These are phyloP conservation scores for Antheraea assamensis DNA, from an alignment of 2,888 invertebrate species.

Conservation along the genomic window DNA sequence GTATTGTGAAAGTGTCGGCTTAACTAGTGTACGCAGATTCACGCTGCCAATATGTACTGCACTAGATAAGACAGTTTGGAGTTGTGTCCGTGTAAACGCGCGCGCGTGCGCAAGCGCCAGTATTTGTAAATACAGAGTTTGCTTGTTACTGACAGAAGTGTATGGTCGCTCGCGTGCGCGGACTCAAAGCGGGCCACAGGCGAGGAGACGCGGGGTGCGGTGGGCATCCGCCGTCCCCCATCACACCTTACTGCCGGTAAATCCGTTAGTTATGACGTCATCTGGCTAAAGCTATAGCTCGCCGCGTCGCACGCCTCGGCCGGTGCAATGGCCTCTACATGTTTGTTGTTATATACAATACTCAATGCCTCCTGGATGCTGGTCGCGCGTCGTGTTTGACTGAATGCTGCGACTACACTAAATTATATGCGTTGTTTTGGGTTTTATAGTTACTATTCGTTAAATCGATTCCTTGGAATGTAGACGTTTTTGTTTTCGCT, in stretches of 20 bases:
- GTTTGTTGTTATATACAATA: no score
- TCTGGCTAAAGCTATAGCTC: not conserved
- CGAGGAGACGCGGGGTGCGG: not conserved
- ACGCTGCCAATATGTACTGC: not conserved
- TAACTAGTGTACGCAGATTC: not conserved
- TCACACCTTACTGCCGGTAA: no score
- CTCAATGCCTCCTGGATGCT: no score
- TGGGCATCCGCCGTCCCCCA: constrained; percentile 8
- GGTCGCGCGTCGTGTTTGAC: no score
- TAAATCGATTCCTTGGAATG: no score
- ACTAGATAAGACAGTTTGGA: not conserved
- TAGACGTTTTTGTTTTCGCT: no score
- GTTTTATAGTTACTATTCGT: no score
- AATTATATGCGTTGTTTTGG: no score
- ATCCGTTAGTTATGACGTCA: not conserved
- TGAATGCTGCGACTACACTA: no score
- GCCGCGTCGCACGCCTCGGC: no score
- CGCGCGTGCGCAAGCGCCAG: not conserved
- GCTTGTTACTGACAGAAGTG: not conserved
- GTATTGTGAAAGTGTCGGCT: not conserved
- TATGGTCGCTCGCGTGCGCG: not conserved
- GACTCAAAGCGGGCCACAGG: constrained; percentile 3
- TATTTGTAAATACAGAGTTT: not conserved
- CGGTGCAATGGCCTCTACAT: not conserved
- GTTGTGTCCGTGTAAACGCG: not conserved